These are phyloP conservation scores for Cryptocheilus praepositus DNA, from an alignment of 2,888 invertebrate species.

Conservation along the genomic window DNA sequence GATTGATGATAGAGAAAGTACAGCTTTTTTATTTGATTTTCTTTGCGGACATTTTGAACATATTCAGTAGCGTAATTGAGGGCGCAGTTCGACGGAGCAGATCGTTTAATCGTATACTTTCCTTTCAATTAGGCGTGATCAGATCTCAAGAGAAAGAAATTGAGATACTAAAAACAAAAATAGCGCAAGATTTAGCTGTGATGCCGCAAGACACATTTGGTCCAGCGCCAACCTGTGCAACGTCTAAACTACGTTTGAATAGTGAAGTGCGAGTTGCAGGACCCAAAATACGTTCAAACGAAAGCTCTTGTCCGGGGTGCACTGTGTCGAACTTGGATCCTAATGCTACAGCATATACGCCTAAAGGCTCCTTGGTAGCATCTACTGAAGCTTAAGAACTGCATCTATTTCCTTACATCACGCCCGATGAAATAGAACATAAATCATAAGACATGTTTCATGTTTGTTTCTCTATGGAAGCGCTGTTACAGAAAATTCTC, in stretches of 20 bases:
- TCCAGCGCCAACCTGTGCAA: slow-evolving; percentile 77
- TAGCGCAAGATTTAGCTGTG: slow-evolving; percentile 95
- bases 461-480: slow-evolving; percentile 50
- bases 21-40: slow-evolving; percentile 15
- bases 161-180: slow-evolving; percentile 91
- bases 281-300: slow-evolving; percentile 68
- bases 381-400: slow-evolving; percentile 77
- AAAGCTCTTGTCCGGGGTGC: slow-evolving; percentile 73
- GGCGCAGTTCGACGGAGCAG: not conserved
- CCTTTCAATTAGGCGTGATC: slow-evolving; percentile 81
- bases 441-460: slow-evolving; percentile 58
- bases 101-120: slow-evolving; percentile 32
- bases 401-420: slow-evolving; percentile 31
- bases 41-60: slow-evolving; percentile 6
- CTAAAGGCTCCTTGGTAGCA: slow-evolving; percentile 82
- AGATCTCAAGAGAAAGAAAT: slow-evolving; percentile 93
- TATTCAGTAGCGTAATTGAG: slow-evolving; percentile 7
- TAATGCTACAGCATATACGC: slow-evolving; percentile 93
- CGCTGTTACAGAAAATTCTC: not conserved
- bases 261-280: slow-evolving; percentile 69
- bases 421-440: slow-evolving; percentile 50
- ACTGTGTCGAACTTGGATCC: slow-evolving; percentile 85
- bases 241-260: slow-evolving; percentile 79
- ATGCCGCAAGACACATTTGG: slow-evolving; percentile 86
- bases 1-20: not conserved